Evolutionary conservation across 64 coral and sea anemone genomes (phyloP).

Genomic region (Montipora cactus): DNA sequence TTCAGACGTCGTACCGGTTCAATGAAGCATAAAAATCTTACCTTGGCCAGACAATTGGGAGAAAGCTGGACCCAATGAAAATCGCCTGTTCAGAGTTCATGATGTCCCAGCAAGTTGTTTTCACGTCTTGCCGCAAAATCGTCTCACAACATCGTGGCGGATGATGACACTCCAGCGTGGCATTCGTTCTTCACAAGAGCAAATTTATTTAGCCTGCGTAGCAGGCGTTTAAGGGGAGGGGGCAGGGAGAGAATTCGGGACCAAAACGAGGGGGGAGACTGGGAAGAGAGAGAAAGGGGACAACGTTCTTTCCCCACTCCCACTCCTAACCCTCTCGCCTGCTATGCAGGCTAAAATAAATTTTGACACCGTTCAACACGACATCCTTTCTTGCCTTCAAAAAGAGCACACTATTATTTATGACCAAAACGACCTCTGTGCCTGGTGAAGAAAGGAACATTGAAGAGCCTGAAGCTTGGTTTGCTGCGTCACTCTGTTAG

Average conservation of each 20-base stretch:
- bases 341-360: too few relatives aligned
- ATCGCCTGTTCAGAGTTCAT: background rate
- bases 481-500: background rate
- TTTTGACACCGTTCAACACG: background rate
- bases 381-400: background rate
- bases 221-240: too few relatives aligned
- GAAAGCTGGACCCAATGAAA: slow-evolving; percentile 9
- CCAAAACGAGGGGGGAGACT: too few relatives aligned
- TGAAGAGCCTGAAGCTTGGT: background rate
- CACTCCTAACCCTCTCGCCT: too few relatives aligned
- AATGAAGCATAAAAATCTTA: background rate
- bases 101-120: background rate
- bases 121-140: background rate
- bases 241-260: too few relatives aligned
- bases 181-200: background rate
- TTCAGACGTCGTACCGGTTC: background rate
- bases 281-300: too few relatives aligned
- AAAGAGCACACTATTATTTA: background rate
- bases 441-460: too few relatives aligned
- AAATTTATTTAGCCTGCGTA: background rate
- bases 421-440: too few relatives aligned
- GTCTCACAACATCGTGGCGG: background rate
- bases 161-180: too few relatives aligned
- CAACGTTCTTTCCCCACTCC: too few relatives aligned
- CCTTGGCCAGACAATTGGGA: background rate